Evolutionary conservation across 1,140 invertebrate species (phyloP), one percentile per base, ranked within the genome.

Genomic region (Saccostrea glomerata): DNA sequence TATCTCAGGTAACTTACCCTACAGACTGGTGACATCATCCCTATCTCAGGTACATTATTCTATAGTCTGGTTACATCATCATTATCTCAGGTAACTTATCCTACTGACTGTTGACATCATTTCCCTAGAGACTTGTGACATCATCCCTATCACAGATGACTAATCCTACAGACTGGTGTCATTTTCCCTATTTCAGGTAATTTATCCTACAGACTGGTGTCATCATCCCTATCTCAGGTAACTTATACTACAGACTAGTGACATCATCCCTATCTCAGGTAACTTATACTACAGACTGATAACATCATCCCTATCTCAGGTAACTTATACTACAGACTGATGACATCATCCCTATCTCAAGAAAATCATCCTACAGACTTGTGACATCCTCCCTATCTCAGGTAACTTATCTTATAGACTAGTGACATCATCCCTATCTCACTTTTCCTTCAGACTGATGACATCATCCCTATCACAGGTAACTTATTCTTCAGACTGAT

Each of bases 101-200:
- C 47, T 47, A 6, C 47, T 3, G 47, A 47, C 47, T 47, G 1
- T 3, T 47, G 47, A 47, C 47, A 95, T 98, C 25, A 97, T 98
- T 89, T n/a, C n/a, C n/a, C n/a, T n/a, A n/a, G n/a, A n/a, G n/a
- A n/a, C n/a, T n/a, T n/a, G 47, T 47, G 47, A 47, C 54, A 95
- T 98, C 30, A 97, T 98, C 89, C 97, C 98, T 7, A 96, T 96
- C 92, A 96, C 97, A 93, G 97, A 97, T 98, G 92, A 96, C 96
- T 87, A 3, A 47, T 47, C 47, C 47, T 47, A 47, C 47, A 47
- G 47, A 47, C 47, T 47, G 9, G 47, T 47, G 47, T 3, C 54
- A 95, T 98, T 30, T 97, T 98, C 89, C 97, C 98, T 7, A 96
- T 96, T 92, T 96, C 97, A 93, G 97, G 97, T 98, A 92, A 96